Conservation (phyloP, 1,140 invertebrate species). For the Battus philenor region DNA sequence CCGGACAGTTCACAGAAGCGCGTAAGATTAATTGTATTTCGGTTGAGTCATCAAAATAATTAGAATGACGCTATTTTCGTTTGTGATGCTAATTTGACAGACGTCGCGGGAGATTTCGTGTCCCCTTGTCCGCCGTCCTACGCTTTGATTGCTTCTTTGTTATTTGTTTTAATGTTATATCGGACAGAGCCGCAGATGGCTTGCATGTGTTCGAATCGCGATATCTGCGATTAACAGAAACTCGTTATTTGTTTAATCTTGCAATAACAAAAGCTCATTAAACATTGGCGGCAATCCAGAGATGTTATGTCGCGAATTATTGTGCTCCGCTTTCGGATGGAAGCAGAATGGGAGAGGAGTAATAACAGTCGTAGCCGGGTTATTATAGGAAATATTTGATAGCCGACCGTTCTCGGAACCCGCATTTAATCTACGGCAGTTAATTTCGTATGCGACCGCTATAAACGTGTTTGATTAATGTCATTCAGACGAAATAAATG, state of each 20-base stretch:
- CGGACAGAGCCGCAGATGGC: constrained; percentile 23
- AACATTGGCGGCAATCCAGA: constrained; percentile 53
- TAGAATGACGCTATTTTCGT: constrained; percentile 75
- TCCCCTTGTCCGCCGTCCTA: constrained; percentile 56
- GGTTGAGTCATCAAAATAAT: constrained; percentile 76
- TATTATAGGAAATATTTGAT: constrained; percentile 72
- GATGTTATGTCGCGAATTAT: constrained; percentile 46
- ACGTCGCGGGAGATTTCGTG: constrained; percentile 71
- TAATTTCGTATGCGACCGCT: constrained; percentile 60
- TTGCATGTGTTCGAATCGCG: constrained; percentile 15
- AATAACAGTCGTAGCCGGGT: constrained; percentile 45
- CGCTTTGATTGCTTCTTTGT: constrained; percentile 61
- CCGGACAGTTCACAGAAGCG: constrained; percentile 72
- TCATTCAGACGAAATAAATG: constrained; percentile 59
- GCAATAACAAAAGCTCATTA: constrained; percentile 46
- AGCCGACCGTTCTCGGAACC: constrained; percentile 57
- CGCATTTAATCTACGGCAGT: constrained; percentile 61
- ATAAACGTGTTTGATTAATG: constrained; percentile 71
- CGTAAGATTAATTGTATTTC: constrained; percentile 74
- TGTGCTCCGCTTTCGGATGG: constrained; percentile 36
- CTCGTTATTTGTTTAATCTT: not conserved
- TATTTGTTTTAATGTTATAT: constrained; percentile 51
- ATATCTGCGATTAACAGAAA: not conserved
- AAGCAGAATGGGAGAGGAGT: constrained; percentile 46
- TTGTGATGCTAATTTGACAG: constrained; percentile 74